Conservation (phyloP, 2,888 invertebrate genomes). For the Ecdyonurus torrentis region DNA sequence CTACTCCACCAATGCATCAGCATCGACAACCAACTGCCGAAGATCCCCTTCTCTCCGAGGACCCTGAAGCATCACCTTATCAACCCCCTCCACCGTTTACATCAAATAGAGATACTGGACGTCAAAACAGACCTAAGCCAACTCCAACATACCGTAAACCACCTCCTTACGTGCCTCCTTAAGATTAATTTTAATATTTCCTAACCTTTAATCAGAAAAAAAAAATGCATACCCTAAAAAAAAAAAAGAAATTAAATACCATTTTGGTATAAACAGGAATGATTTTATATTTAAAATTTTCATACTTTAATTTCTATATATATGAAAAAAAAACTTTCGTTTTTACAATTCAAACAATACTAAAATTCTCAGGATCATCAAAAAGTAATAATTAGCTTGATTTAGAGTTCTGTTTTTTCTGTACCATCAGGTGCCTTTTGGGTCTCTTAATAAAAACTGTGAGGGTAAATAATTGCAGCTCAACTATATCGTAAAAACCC, state of each 20-base stretch:
- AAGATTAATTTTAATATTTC: conserved; percentile 30
- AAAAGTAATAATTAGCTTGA: not conserved
- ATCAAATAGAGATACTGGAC: conserved; percentile 49
- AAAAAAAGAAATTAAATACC: too few relatives aligned
- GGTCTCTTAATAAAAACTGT: not conserved
- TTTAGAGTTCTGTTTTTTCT: not conserved
- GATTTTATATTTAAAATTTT: too few relatives aligned
- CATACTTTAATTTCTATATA: too few relatives aligned
- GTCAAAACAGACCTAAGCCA: conserved; percentile 61
- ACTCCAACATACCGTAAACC: conserved; percentile 89
- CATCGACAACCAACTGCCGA: not conserved
- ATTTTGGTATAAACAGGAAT: not conserved
- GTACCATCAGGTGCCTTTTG: not conserved
- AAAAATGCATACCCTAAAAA: too few relatives aligned
- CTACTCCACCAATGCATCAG: conserved; percentile 6
- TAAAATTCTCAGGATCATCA: not conserved
- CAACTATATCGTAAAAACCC: too few relatives aligned
- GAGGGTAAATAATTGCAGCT: too few relatives aligned
- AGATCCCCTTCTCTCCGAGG: conserved; percentile 25
- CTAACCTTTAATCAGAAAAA: too few relatives aligned
- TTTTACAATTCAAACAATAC: too few relatives aligned
- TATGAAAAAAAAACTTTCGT: too few relatives aligned
- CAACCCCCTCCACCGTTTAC: conserved; percentile 81
- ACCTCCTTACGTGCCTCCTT: conserved; percentile 94
- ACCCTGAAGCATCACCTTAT: conserved; percentile 51